Evolutionary conservation across 2,888 invertebrate species (phyloP).

Genomic region (Drosophila fungiperda): DNA sequence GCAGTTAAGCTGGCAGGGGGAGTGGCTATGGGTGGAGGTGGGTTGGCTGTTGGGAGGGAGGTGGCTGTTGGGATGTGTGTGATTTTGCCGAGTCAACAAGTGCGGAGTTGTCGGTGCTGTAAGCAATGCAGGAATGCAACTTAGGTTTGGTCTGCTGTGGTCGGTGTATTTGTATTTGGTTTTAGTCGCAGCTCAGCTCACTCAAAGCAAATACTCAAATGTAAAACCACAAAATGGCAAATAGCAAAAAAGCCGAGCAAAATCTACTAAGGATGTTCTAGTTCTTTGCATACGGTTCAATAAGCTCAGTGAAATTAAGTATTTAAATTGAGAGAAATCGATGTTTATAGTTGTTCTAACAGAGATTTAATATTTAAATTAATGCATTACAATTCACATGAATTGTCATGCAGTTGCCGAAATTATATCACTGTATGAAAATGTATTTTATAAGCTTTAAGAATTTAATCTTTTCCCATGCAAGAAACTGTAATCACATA

Average conservation of each 20-base stretch:
- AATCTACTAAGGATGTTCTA: background rate
- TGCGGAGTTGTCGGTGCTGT: conserved; percentile 27
- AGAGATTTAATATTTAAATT: background rate
- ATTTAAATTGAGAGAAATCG: background rate
- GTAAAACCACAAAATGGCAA: conserved; percentile 5
- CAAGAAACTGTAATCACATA: background rate
- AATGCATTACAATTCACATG: background rate
- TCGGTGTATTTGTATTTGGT: conserved; percentile 6
- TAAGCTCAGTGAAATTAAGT: background rate
- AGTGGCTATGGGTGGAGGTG: background rate
- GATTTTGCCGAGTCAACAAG: conserved; percentile 47
- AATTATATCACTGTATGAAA: background rate
- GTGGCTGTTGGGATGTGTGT: background rate
- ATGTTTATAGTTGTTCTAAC: background rate
- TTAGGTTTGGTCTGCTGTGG: conserved; percentile 8
- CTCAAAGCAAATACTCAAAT: conserved; percentile 30
- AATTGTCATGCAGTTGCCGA: background rate
- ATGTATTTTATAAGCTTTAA: background rate
- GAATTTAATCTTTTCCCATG: background rate
- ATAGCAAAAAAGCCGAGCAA: background rate
- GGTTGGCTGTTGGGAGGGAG: background rate
- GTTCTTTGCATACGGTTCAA: background rate
- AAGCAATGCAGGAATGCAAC: conserved; percentile 28
- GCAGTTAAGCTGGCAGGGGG: conserved; percentile 14
- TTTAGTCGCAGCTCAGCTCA: conserved; percentile 23